Base-by-base conservation (phyloP, 2,888 invertebrate species). In the Clusia tigrina region DNA sequence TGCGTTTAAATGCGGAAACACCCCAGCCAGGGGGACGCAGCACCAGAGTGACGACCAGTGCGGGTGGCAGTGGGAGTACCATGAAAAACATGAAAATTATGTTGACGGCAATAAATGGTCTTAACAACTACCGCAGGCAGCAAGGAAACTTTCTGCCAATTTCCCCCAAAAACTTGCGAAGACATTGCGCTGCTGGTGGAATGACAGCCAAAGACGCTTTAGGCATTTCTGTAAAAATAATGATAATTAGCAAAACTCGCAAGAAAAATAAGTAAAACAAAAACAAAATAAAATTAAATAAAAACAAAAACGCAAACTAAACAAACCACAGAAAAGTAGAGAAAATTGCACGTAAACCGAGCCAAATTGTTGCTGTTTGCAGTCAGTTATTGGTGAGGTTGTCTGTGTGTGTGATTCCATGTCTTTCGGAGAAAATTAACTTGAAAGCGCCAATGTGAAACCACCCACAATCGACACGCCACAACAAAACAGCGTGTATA, bases 361-460 rank as follows among this genome's bases (percentile, higher is more conserved):
- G 32, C 32, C 20, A 18, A 48, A 22, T 48, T 22, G 48, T 48
- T 5, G 42, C 42, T 20, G 48, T 22, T 6, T 48, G 48, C 48
- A 42, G n/a, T 9, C 3, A 42, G n/a, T 32, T 6, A 12, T 12
- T 9, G 12, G 32, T 15, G n/a, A 42, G 3, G n/a, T 15, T 2
- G 10, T 22, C 18, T 6, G 48, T 9, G 22, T 15, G 9, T 42
- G 42, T 42, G 42, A 42, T 42, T 73, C 66, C 74, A 64, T 67
- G 74, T 74, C 72, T 77, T 74, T 74, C 74, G 71, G 77, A 68
- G 76, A 74, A 80, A 78, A 80, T 80, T 80, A 80, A 80, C 77
- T 80, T 77, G 73, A 73, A 73, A 77, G 74, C 74, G 72, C 69
- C 64, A 65, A 63, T 46, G 60, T 61, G 61, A 61, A 67, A 69